Conservation (phyloP, 2,113 vertebrate genomes). For the Periophthalmodon schlosseri region DNA sequence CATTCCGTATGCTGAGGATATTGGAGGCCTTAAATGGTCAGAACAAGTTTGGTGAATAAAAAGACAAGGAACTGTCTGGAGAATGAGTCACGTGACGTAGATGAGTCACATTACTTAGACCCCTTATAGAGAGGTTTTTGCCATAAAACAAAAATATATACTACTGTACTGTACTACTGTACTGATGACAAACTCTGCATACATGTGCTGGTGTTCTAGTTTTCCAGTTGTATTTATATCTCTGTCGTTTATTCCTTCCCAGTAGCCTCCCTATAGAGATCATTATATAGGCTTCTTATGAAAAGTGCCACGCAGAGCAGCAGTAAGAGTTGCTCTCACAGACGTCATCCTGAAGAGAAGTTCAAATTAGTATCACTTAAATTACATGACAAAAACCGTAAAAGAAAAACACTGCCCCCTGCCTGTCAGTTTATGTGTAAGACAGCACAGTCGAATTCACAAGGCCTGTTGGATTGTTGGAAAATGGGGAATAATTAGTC, state of each 20-base stretch:
- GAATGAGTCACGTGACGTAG: no score
- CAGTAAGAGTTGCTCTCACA: neutral
- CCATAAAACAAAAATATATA: neutral
- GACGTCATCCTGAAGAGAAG: neutral
- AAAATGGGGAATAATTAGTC: no score
- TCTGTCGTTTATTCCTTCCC: slow-evolving; percentile 21
- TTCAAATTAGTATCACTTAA: neutral
- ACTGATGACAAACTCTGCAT: neutral
- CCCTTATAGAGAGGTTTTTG: neutral
- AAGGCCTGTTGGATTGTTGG: no score
- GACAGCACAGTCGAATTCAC: neutral
- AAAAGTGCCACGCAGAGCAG: slow-evolving; percentile 1
- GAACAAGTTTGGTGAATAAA: no score
- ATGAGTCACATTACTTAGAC: no score
- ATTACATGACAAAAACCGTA: neutral
- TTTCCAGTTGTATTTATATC: slow-evolving; percentile 19
- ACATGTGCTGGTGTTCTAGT: neutral
- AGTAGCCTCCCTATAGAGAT: slow-evolving; percentile 32
- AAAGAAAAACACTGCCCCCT: neutral
- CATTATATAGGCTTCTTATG: slow-evolving; percentile 24
- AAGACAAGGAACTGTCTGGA: no score
- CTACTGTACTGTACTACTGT: neutral
- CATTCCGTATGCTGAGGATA: no score
- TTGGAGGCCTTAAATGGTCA: no score
- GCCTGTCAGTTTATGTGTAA: neutral